These are phyloP conservation scores for Lobophora halterata DNA, from an alignment of 2,888 invertebrate genomes.

Conservation along the genomic window DNA sequence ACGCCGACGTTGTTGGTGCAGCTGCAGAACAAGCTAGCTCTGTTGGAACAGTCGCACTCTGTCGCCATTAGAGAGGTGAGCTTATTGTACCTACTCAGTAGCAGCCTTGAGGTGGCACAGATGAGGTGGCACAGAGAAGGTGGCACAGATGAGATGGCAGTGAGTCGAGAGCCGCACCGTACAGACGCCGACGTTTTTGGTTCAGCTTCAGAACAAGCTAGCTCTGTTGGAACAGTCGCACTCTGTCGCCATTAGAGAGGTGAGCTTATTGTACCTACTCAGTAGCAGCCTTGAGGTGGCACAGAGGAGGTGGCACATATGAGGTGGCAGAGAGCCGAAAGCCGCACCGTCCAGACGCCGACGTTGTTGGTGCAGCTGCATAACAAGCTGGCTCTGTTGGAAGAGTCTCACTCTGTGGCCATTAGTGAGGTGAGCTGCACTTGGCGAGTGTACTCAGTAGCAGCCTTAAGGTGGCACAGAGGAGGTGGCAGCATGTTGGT, in stretches of 20 bases:
- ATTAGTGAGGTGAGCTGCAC: constrained; percentile 77
- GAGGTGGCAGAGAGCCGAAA: constrained; percentile 83
- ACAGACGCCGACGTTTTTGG: constrained; percentile 82
- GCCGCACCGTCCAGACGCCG: constrained; percentile 82
- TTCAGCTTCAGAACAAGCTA: constrained; percentile 85
- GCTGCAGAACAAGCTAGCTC: constrained; percentile 86
- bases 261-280: constrained; percentile 54
- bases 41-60: constrained; percentile 87
- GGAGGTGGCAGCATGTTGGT: too few species aligned
- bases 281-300: constrained; percentile 83
- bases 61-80: constrained; percentile 83
- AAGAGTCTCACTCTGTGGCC: not conserved
- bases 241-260: constrained; percentile 63
- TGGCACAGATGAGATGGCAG: constrained; percentile 82
- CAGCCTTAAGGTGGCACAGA: constrained; percentile 84
- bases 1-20: constrained; percentile 84
- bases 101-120: constrained; percentile 84
- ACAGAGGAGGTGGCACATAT: too few species aligned
- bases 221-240: not conserved
- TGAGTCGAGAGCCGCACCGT: constrained; percentile 83
- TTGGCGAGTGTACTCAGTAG: constrained; percentile 69
- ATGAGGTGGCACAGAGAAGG: too few species aligned
- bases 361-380: constrained; percentile 84
- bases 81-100: constrained; percentile 64
- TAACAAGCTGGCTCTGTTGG: constrained; percentile 69